These are phyloP conservation scores for Cyclura pinguis DNA, from an alignment of 2,797 vertebrate genomes.

Conservation along the genomic window DNA sequence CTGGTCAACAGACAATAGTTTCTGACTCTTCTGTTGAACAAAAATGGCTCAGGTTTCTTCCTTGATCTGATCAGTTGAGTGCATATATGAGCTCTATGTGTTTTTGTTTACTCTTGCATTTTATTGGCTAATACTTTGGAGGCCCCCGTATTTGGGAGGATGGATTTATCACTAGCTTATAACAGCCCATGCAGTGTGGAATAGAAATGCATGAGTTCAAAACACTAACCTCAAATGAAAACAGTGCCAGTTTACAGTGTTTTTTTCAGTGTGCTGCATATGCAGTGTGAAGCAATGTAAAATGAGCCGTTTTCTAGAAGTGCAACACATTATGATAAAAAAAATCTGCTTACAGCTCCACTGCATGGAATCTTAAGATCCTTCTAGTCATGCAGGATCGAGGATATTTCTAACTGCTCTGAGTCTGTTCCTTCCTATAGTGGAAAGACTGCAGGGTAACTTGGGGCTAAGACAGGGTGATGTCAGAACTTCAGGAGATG, in stretches of 20 bases:
- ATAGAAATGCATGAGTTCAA: constrained; percentile 22
- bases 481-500: neutral
- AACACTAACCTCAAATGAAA: neutral
- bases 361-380: neutral
- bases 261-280: constrained; percentile 3
- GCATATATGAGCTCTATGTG: neutral
- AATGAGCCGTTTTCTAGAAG: neutral
- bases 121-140: constrained; percentile 28
- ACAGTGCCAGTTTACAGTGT: constrained; percentile 57
- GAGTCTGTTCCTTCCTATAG: neutral
- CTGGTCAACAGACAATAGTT: neutral
- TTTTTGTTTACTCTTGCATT: neutral
- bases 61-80: constrained; percentile 11
- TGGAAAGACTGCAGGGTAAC: neutral
- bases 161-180: neutral
- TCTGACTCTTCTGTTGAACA: neutral
- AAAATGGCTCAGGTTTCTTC: neutral
- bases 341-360: neutral
- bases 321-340: neutral
- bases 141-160: neutral
- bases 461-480: neutral
- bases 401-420: neutral
- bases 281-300: neutral
- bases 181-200: neutral
- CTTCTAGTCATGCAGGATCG: neutral